Conservation (phyloP, 2,797 vertebrate species). For the Meda fulgida region DNA sequence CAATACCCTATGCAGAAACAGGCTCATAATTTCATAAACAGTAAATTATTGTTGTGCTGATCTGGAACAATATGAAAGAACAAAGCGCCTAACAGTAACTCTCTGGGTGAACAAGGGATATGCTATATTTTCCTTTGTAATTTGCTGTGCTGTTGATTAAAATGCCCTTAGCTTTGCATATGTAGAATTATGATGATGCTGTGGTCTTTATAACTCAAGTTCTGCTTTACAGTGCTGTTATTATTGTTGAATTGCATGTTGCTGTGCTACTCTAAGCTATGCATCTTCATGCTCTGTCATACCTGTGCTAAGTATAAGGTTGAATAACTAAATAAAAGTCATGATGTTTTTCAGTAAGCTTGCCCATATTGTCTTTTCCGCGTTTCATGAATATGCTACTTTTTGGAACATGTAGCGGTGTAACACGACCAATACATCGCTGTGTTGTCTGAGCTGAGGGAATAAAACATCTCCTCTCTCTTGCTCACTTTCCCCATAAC, state of each 20-base stretch:
- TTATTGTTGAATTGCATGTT: conserved; percentile 33
- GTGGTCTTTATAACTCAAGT: background rate
- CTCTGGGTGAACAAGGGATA: background rate
- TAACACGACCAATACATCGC: background rate
- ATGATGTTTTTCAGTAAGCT: background rate
- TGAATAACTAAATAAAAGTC: background rate
- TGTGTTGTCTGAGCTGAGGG: background rate
- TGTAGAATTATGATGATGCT: conserved; percentile 3
- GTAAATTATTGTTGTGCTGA: background rate
- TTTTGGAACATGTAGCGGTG: background rate
- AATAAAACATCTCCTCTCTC: background rate
- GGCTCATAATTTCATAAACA: background rate
- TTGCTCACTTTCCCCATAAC: background rate
- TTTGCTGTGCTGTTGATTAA: conserved; percentile 30
- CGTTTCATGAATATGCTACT: background rate
- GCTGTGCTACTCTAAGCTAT: background rate
- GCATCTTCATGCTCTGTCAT: background rate
- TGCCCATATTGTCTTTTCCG: background rate
- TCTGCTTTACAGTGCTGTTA: conserved; percentile 33
- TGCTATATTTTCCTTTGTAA: background rate
- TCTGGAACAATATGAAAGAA: background rate
- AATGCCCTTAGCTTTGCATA: conserved; percentile 2
- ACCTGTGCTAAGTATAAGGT: background rate
- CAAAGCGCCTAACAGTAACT: background rate
- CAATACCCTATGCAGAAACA: background rate